A percentile compares a stretch with the other conserved stretches of the same genome.
These are phyloP conservation scores for Meloidogyne chitwoodi DNA, from an alignment of 1,140 invertebrate genomes.

Conservation along the genomic window DNA sequence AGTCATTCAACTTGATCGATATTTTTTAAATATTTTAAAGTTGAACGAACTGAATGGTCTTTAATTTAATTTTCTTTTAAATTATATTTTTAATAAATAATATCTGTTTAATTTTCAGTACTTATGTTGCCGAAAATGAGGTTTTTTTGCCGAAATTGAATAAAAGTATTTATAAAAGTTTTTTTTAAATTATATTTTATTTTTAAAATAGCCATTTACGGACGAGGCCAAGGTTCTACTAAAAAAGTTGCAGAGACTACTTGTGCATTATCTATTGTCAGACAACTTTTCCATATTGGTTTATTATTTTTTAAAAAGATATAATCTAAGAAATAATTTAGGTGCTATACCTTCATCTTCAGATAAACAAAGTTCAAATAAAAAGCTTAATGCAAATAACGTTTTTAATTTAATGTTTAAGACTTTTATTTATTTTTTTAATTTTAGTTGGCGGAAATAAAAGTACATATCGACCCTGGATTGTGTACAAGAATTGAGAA, in stretches of 20 bases:
- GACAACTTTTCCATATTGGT: slow-evolving; percentile 87
- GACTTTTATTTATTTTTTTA: not conserved
- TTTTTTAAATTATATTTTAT: not conserved
- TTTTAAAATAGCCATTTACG: slow-evolving; percentile 66
- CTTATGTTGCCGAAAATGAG: slow-evolving; percentile 9
- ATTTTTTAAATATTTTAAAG: not conserved
- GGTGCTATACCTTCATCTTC: slow-evolving; percentile 62
- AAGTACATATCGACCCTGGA: slow-evolving; percentile 32
- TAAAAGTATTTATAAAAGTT: slow-evolving; percentile 11
- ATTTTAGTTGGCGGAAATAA: slow-evolving; percentile 45
- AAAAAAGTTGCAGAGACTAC: slow-evolving; percentile 93
- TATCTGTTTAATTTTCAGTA: slow-evolving; percentile 10
- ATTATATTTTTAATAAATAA: not conserved
- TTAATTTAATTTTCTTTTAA: too few species aligned
- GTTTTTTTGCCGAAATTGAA: not conserved
- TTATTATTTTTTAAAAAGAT: not conserved
- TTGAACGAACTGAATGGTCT: not conserved
- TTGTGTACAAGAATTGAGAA: slow-evolving; percentile 29
- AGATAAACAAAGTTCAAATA: slow-evolving; percentile 70
- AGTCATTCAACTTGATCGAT: not conserved
- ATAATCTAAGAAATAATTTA: too few species aligned
- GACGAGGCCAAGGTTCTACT: slow-evolving; percentile 84
- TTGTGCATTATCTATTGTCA: slow-evolving; percentile 85
- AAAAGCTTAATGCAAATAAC: slow-evolving; percentile 69
- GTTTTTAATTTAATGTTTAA: not conserved